A percentile compares a stretch with the other conserved stretches of the same genome.
These are phyloP conservation scores for Stratiomys singularior DNA, from an alignment of 2,888 invertebrate genomes.

Conservation along the genomic window DNA sequence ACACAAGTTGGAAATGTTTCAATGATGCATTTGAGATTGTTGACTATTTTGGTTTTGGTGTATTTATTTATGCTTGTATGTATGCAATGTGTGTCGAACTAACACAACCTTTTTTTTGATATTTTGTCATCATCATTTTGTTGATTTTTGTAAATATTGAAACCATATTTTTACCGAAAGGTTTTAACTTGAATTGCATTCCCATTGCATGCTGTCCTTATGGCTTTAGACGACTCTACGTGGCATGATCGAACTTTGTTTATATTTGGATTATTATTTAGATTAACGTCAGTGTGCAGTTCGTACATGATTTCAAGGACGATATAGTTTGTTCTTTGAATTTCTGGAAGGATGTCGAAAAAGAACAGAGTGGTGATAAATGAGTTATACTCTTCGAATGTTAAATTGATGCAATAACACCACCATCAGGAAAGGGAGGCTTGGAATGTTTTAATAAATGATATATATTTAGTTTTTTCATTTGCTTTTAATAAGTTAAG, in stretches of 20 bases:
- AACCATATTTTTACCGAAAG: constrained; percentile 39
- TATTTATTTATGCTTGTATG: neutral
- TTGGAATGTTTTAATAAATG: neutral
- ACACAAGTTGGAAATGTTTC: neutral
- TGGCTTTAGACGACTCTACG: too few species aligned
- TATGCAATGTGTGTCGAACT: neutral
- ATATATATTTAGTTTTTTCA: neutral
- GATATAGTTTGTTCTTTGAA: too few species aligned
- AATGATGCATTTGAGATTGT: neutral
- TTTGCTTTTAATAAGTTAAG: neutral
- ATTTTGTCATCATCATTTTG: neutral
- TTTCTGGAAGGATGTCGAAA: too few species aligned
- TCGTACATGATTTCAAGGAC: too few species aligned
- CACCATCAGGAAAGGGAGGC: neutral
- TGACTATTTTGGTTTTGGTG: neutral
- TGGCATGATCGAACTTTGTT: too few species aligned
- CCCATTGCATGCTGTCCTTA: neutral
- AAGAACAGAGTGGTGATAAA: too few species aligned
- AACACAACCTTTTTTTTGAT: constrained; percentile 40
- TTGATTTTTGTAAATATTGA: constrained; percentile 28
- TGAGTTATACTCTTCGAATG: too few species aligned
- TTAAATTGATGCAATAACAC: too few species aligned
- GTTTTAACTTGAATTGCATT: neutral
- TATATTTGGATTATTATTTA: too few species aligned
- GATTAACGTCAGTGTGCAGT: too few species aligned